Conservation (phyloP, 1,140 invertebrate genomes). For the Drosophila erecta region DNA sequence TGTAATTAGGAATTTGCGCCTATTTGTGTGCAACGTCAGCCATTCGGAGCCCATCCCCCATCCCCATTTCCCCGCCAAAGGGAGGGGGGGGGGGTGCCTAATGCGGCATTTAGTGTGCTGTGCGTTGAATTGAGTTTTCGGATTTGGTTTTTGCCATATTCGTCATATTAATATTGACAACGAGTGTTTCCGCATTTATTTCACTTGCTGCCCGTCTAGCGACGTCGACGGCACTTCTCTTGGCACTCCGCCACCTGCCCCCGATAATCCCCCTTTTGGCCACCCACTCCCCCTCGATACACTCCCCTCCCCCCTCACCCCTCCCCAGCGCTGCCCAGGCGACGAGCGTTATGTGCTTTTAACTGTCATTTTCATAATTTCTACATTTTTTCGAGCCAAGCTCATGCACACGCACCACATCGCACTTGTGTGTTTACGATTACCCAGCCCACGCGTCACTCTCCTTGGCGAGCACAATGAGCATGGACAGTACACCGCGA, state of each 20-base stretch:
- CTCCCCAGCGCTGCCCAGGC: not conserved
- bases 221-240: conserved; percentile 28
- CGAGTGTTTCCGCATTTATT: conserved; percentile 82
- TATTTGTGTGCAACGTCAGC: conserved; percentile 55
- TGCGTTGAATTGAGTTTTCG: conserved; percentile 79
- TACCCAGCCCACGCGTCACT: conserved; percentile 70
- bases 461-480: conserved; percentile 22
- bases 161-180: conserved; percentile 82
- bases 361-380: conserved; percentile 82
- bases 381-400: conserved; percentile 57
- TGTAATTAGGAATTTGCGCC: conserved; percentile 65
- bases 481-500: conserved; percentile 11
- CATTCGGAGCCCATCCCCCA: conserved; percentile 1
- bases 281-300: not conserved
- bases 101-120: conserved; percentile 79
- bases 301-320: not conserved
- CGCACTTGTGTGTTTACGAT: conserved; percentile 64
- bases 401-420: conserved; percentile 50
- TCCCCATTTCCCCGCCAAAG: not conserved
- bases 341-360: conserved; percentile 69
- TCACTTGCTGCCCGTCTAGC: conserved; percentile 67
- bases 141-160: conserved; percentile 82
- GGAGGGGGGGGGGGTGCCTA: conserved; percentile 35
- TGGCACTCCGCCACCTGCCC: conserved; percentile 12
- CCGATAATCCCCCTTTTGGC: not conserved